Percentiles rank a stretch among this genome's conserved stretches.
Conservation (phyloP, 1,140 invertebrate genomes). For the Lordiphosa stackelbergi region DNA sequence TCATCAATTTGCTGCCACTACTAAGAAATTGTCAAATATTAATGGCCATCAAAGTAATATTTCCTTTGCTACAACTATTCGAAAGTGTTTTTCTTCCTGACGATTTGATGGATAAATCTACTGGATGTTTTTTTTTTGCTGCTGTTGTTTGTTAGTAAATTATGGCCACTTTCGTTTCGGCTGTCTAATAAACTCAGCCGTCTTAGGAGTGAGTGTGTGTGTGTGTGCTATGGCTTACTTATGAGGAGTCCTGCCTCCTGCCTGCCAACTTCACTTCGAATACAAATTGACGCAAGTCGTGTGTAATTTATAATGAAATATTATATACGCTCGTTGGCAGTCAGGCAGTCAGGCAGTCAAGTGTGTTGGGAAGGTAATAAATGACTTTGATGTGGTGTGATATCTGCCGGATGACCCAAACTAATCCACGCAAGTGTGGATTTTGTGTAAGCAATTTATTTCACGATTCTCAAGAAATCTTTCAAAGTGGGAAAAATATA, state of each 20-base stretch:
- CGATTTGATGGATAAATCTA: conserved; percentile 71
- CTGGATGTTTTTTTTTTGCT: conserved; percentile 5
- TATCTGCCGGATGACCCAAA: conserved; percentile 15
- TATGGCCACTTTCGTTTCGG: conserved; percentile 72
- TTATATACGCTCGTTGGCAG: conserved; percentile 68
- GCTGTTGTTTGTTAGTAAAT: conserved; percentile 63
- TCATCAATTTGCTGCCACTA: conserved; percentile 59
- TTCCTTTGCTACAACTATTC: conserved; percentile 57
- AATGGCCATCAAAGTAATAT: conserved; percentile 52
- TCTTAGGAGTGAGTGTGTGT: conserved; percentile 41
- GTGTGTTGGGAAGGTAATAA: conserved; percentile 57
- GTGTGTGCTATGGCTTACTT: conserved; percentile 62
- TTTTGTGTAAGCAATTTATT: no score
- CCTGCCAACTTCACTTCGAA: conserved; percentile 61
- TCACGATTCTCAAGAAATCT: no score
- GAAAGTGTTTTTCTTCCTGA: conserved; percentile 54
- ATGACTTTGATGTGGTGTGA: conserved; percentile 57
- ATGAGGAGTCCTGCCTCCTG: conserved; percentile 39
- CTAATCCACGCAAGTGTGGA: neutral
- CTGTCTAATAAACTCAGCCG: conserved; percentile 70
- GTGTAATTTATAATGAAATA: conserved; percentile 76
- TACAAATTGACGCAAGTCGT: conserved; percentile 75
- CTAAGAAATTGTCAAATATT: conserved; percentile 69
- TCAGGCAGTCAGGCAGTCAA: conserved; percentile 71
- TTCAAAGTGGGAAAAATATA: no score